phyloP scores from a whole-genome alignment of 2,888 invertebrate genomes.

The Pterostichus madidus region DNA sequence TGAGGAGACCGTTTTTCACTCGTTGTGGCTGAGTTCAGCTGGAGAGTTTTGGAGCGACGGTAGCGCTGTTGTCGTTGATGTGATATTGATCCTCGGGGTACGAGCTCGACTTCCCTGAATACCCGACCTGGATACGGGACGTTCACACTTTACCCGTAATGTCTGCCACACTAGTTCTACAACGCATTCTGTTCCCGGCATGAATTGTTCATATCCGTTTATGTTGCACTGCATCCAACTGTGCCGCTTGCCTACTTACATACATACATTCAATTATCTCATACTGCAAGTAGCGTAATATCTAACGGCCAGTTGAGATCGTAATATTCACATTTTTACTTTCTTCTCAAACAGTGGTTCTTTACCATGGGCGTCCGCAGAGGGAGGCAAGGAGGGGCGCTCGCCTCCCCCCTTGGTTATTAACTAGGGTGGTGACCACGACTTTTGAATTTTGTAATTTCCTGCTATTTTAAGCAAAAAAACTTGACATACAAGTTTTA shows the following conservation, averaged over 20 bases:
- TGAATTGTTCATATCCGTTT: slow-evolving; percentile 61
- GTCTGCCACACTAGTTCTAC: slow-evolving; percentile 44
- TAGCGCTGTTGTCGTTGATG: slow-evolving; percentile 45
- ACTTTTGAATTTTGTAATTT: too few species aligned
- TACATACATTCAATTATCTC: slow-evolving; percentile 9
- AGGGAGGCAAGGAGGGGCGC: too few species aligned
- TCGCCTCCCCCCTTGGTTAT: too few species aligned
- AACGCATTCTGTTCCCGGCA: slow-evolving; percentile 32
- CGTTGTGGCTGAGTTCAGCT: neutral
- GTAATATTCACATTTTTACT: slow-evolving; percentile 3
- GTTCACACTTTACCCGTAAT: slow-evolving; percentile 62
- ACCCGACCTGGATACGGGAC: slow-evolving; percentile 66
- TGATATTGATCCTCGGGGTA: slow-evolving; percentile 66
- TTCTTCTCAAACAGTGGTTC: neutral
- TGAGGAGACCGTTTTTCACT: slow-evolving; percentile 31
- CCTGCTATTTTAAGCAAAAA: too few species aligned
- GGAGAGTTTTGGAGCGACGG: slow-evolving; percentile 3
- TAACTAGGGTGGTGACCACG: too few species aligned
- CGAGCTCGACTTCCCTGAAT: slow-evolving; percentile 61
- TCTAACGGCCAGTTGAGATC: neutral
- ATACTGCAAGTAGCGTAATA: neutral
- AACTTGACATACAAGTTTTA: too few species aligned
- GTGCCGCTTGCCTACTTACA: too few species aligned
- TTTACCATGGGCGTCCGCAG: too few species aligned
- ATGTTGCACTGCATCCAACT: slow-evolving; percentile 7